phyloP scores from a whole-genome alignment of 2,888 invertebrate genomes.

The Dolichomitus sp. region DNA sequence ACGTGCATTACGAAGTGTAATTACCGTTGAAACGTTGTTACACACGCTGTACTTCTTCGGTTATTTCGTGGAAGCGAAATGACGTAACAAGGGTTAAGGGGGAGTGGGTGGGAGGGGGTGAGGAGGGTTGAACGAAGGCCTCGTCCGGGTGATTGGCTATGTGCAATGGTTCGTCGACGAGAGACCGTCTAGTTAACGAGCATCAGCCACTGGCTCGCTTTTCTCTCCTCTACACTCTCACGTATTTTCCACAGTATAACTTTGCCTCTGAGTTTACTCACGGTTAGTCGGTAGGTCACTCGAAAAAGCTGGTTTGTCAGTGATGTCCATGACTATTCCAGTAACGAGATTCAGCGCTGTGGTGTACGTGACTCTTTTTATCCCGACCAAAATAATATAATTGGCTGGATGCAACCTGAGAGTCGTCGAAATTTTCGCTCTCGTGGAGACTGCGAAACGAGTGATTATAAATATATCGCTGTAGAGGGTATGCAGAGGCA shows the following conservation, averaged over 20 bases:
- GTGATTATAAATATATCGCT: background rate
- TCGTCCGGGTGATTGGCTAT: constrained; percentile 55
- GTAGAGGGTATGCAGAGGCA: background rate
- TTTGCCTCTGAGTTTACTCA: constrained; percentile 31
- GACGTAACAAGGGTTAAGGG: background rate
- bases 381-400: constrained; percentile 5
- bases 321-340: constrained; percentile 30
- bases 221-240: constrained; percentile 9
- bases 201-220: constrained; percentile 39
- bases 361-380: constrained; percentile 8
- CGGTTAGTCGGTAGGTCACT: constrained; percentile 16
- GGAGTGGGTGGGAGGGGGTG: background rate
- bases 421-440: constrained; percentile 6
- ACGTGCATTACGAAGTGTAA: constrained; percentile 45
- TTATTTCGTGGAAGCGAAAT: constrained; percentile 40
- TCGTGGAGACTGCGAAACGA: background rate
- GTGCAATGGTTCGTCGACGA: constrained; percentile 59
- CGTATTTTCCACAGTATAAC: constrained; percentile 25
- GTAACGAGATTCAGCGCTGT: constrained; percentile 34
- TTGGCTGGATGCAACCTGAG: constrained; percentile 19
- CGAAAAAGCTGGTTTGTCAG: constrained; percentile 24
- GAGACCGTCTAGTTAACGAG: constrained; percentile 54
- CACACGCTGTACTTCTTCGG: constrained; percentile 45
- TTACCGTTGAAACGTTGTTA: constrained; percentile 56
- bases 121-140: constrained; percentile 15